Conservation (phyloP, 64 coral and sea anemone genomes). For the Orbicella faveolata region DNA sequence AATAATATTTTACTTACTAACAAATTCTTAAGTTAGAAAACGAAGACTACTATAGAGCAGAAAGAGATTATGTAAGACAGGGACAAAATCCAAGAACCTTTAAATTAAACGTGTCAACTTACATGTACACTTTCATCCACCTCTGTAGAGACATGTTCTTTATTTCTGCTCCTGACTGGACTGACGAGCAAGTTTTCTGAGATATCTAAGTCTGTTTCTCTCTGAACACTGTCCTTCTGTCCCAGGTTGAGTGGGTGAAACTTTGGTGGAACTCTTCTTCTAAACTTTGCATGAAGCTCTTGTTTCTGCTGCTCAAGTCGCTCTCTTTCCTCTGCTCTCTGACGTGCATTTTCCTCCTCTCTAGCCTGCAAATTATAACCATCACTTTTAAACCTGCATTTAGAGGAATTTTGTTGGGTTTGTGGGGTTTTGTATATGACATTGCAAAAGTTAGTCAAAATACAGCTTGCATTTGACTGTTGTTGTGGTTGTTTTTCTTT, state of each 20-base stretch:
- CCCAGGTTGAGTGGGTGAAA: neutral
- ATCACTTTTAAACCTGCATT: too few species aligned
- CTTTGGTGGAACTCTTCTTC: neutral
- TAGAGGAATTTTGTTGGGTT: too few species aligned
- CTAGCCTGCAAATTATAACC: conserved; percentile 13
- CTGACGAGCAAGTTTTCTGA: conserved; percentile 28
- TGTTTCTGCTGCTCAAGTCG: conserved; percentile 50
- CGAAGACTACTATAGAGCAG: too few species aligned
- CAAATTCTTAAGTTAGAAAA: too few species aligned
- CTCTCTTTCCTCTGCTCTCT: conserved; percentile 40
- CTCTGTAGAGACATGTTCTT: neutral
- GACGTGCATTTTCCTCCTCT: conserved; percentile 40
- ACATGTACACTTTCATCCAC: neutral
- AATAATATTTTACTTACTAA: too few species aligned
- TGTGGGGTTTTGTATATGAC: too few species aligned
- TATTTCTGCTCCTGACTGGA: conserved; percentile 19
- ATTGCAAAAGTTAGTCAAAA: too few species aligned
- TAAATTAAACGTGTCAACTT: neutral
- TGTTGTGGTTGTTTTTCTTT: too few species aligned
- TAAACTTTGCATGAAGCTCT: conserved; percentile 39
- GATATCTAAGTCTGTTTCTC: conserved; percentile 11
- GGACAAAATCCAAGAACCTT: too few species aligned
- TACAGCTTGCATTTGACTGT: too few species aligned
- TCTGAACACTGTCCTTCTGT: conserved; percentile 32
- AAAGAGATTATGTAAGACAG: too few species aligned